Conservation (phyloP, 1,140 invertebrate genomes). For the Lamellibrachia luymesi region DNA sequence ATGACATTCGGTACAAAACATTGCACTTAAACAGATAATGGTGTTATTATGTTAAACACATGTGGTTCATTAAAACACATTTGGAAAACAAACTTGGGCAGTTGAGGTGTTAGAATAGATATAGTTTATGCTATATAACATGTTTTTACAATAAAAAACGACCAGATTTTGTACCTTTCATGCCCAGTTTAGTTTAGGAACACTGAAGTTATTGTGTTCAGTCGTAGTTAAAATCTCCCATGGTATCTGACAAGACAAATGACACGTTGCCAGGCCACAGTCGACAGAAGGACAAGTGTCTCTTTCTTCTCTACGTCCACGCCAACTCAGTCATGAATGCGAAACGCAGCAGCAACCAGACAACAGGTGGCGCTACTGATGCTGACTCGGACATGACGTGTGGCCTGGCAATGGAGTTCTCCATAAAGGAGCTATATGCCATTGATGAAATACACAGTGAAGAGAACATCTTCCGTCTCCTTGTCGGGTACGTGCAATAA, state of each 20-base stretch:
- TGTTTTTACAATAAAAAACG: background rate
- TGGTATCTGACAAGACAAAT: background rate
- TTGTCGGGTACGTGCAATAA: constrained; percentile 45
- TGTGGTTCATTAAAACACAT: too few relatives aligned
- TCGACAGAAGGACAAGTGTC: constrained; percentile 62
- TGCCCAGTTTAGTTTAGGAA: background rate
- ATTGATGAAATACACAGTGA: constrained; percentile 76
- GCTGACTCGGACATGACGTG: background rate
- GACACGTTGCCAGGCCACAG: constrained; percentile 38
- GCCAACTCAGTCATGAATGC: constrained; percentile 67
- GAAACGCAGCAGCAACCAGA: constrained; percentile 63
- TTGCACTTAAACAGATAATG: too few relatives aligned
- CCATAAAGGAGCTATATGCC: constrained; percentile 56
- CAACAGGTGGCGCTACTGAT: constrained; percentile 55
- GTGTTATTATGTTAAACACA: too few relatives aligned
- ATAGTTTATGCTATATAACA: background rate
- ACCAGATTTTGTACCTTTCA: background rate
- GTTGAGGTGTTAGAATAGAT: too few relatives aligned
- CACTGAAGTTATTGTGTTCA: background rate
- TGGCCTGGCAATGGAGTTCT: constrained; percentile 51
- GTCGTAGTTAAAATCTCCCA: background rate
- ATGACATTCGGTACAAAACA: too few relatives aligned
- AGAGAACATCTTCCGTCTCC: constrained; percentile 71
- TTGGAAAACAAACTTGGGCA: too few relatives aligned
- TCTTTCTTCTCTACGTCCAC: constrained; percentile 75